phyloP scores from a whole-genome alignment of 2,888 invertebrate genomes.

The Ypsolopha sequella region DNA sequence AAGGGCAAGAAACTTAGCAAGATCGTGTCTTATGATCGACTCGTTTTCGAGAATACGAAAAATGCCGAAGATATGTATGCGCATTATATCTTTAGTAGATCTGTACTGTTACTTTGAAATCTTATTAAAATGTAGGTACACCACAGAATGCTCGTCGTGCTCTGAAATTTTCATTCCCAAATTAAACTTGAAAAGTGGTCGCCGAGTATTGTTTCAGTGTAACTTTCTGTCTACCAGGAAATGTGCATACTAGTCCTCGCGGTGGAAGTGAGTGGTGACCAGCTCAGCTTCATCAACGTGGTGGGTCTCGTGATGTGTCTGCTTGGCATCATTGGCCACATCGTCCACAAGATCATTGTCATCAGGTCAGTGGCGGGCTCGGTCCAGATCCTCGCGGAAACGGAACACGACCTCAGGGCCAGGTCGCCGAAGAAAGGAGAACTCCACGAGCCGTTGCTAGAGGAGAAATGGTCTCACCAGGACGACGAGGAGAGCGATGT shows the following conservation, averaged over 20 bases:
- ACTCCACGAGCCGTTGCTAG: slow-evolving; percentile 36
- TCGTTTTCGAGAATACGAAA: too few species aligned
- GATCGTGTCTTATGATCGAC: too few species aligned
- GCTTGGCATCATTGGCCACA: slow-evolving; percentile 88
- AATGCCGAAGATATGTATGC: too few species aligned
- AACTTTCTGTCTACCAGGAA: slow-evolving; percentile 76
- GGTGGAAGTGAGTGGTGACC: slow-evolving; percentile 88
- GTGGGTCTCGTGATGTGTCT: slow-evolving; percentile 90
- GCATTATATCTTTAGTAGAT: too few species aligned
- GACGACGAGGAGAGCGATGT: slow-evolving; percentile 54
- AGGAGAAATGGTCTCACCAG: slow-evolving; percentile 27
- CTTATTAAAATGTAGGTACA: too few species aligned
- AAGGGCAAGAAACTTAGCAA: too few species aligned
- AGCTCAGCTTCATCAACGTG: slow-evolving; percentile 84
- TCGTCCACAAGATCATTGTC: slow-evolving; percentile 75
- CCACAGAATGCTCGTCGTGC: too few species aligned
- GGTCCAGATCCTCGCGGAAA: slow-evolving; percentile 11
- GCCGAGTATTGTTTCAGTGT: too few species aligned
- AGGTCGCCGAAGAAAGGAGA: slow-evolving; percentile 19
- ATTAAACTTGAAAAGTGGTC: too few species aligned
- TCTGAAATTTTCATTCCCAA: too few species aligned
- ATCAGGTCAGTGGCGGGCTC: slow-evolving; percentile 40
- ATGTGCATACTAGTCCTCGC: slow-evolving; percentile 92
- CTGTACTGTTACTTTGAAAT: too few species aligned
- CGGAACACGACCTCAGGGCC: slow-evolving; percentile 6